Evolutionary conservation across 2,888 invertebrate genomes (phyloP), one percentile per base, ranked within the genome.

Genomic region (Eristalis pertinax): DNA sequence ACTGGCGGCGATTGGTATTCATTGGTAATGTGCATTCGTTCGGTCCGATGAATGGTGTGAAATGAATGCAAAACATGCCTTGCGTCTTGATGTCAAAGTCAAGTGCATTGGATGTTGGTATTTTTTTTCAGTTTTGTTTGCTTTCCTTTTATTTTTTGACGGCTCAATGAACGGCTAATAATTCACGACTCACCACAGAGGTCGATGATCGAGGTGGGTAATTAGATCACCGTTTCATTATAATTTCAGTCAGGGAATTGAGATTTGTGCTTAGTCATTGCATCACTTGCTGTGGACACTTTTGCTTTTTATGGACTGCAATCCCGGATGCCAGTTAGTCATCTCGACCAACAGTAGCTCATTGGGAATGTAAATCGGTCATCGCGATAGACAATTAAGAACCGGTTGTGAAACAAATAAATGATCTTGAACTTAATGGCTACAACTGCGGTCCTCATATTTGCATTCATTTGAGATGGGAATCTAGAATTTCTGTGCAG

Each of bases 351-450:
- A 35, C 15, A 38, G 24, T 38, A 22, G 29, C 73, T 73, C 41
- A 75, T 75, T 75, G 26, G n/a, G n/a, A 67, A 75, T 75, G 67
- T 60, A 75, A 75, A 75, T 75, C 75, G 75, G 29, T 60, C 29
- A 67, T 63, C 32, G 50, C n/a, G 50, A 19, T 8, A n/a, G 50
- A 19, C 60, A 19, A 60, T 24, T 38, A 24, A 11, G 1, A 43
- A 67, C 67, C 41, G 75, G 76, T 60, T 68, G 3, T 50, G 50
- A 43, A 19, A 50, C n/a, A 50, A 50, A 50, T n/a, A 43, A 43
- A 43, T n/a, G 4, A 4, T 19, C 15, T 50, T 50, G 19, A 50
- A 50, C 19, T 38, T 13, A 38, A 38, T 4, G 3, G 13, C 38
- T 26, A 10, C 35, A 35, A 7, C 35, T 35, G 10, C 35, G 35